Evolutionary conservation across 2,888 invertebrate genomes (phyloP), one percentile per base, ranked within the genome.

Genomic region (Phengaris arion): DNA sequence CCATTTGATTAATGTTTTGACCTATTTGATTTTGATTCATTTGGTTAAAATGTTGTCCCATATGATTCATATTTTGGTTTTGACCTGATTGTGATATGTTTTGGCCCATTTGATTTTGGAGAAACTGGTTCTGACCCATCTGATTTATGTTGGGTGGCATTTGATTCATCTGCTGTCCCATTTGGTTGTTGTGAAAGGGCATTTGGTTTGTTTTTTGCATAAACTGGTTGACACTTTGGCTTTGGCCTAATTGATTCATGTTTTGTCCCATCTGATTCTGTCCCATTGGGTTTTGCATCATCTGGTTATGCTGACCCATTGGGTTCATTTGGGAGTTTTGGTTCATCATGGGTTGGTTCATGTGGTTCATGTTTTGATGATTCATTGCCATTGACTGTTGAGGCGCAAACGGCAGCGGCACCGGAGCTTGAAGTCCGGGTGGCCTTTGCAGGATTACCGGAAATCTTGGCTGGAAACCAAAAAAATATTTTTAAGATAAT

Each of bases 381-480:
- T 72, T 85, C 75, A 85, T 85, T 68, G 82, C 80, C 84, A 88
- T 86, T 9, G 85, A 81, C 77, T 88, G 91, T 79, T 90, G 89
- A 0, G 89, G 89, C 0, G 90, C 93, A 78, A 88, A 93, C 0
- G 92, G 91, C 54, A 93, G 80, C 0, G 92, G 89, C 1, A 92
- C 86, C 0, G 92, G 92, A 3, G 90, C 92, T 78, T 91, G 91
- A 0, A 93, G 82, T 0, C 92, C 92, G 0, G 92, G 92, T 0
- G 93, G 92, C 76, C 93, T 83, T 82, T 93, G 93, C 0, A 93
- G 83, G 57, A 94, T 92, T 1, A 94, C 90, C 0, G 90, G 92
- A 83, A 88, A 94, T 81, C 94, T 85, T 69, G 92, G 92, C 94
- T 94, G 85, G 46, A 74, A 51, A 51, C 52, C 9, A 64, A 59